Evolutionary conservation across 1,140 invertebrate genomes (phyloP).

Genomic region (Bombus breviceps): DNA sequence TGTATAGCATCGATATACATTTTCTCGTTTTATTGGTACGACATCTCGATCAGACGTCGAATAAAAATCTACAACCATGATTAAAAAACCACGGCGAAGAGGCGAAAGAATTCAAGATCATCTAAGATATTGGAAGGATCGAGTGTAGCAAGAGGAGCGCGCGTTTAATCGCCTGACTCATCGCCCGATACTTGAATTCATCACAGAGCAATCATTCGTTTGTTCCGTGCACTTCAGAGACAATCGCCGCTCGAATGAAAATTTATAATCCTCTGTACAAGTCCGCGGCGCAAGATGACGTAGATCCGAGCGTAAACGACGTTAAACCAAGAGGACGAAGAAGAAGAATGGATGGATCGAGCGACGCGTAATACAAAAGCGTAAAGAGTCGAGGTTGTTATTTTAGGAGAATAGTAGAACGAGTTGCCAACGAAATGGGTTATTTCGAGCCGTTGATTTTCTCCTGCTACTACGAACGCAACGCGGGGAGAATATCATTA

Average conservation of each 20-base stretch:
- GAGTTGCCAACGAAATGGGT: conserved; percentile 73
- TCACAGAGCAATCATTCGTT: conserved; percentile 23
- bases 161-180: conserved; percentile 35
- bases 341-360: conserved; percentile 43
- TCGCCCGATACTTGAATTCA: not conserved
- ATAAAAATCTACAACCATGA: not conserved
- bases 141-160: not conserved
- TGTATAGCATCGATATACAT: not conserved
- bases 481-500: conserved; percentile 82
- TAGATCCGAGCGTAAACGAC: conserved; percentile 47
- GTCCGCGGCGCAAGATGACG: conserved; percentile 37
- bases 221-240: not conserved
- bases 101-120: not conserved
- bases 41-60: not conserved
- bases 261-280: conserved; percentile 37
- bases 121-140: conserved; percentile 16
- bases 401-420: conserved; percentile 67
- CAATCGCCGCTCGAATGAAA: conserved; percentile 27
- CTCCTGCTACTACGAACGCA: conserved; percentile 76
- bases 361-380: conserved; percentile 24
- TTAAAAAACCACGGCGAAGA: not conserved
- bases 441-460: conserved; percentile 79
- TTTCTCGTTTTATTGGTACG: not conserved
- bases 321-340: conserved; percentile 4
- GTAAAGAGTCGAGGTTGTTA: conserved; percentile 65